Evolutionary conservation across 1,140 invertebrate species (phyloP).

Genomic region (Chlorops oryzae): DNA sequence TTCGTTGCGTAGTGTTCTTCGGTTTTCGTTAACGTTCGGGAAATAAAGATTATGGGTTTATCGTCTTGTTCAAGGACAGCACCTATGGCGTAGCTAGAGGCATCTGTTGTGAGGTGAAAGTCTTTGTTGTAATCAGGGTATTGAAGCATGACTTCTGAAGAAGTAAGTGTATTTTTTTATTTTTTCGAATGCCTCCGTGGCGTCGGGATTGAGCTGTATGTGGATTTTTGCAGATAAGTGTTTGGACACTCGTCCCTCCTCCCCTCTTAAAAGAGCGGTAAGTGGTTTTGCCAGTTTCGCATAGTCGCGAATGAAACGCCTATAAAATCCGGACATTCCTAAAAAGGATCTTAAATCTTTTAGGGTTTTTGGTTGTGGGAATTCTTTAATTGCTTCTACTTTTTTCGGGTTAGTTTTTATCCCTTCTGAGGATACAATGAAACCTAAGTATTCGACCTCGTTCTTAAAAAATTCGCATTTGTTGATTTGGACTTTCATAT

Average conservation of each 20-base stretch:
- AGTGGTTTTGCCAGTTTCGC: conserved; percentile 11
- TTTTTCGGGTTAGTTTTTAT: conserved; percentile 16
- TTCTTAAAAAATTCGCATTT: conserved; percentile 46
- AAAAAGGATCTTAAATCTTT: conserved; percentile 11
- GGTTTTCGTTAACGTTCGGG: conserved; percentile 29
- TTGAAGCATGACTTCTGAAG: not conserved
- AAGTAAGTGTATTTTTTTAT: conserved; percentile 8
- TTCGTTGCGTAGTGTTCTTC: conserved; percentile 12
- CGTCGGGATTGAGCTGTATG: conserved; percentile 4
- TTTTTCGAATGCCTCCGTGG: conserved; percentile 10
- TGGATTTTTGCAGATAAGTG: conserved; percentile 2
- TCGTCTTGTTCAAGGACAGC: conserved; percentile 16
- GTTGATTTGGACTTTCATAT: conserved; percentile 47
- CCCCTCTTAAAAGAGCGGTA: conserved; percentile 8
- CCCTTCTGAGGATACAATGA: too few relatives aligned
- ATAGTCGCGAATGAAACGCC: conserved; percentile 1
- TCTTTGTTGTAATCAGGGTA: conserved; percentile 4
- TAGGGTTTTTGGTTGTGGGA: conserved; percentile 13
- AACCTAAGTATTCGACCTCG: conserved; percentile 15
- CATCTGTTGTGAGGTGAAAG: conserved; percentile 20
- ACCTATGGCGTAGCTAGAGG: conserved; percentile 9
- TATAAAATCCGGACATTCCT: conserved; percentile 3
- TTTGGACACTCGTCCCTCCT: conserved; percentile 7
- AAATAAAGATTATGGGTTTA: conserved; percentile 42
- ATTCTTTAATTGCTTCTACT: conserved; percentile 17